A percentile compares a stretch with the other conserved stretches of the same genome.
phyloP scores from a whole-genome alignment of 2,797 vertebrate species.

The Microchirus variegatus region DNA sequence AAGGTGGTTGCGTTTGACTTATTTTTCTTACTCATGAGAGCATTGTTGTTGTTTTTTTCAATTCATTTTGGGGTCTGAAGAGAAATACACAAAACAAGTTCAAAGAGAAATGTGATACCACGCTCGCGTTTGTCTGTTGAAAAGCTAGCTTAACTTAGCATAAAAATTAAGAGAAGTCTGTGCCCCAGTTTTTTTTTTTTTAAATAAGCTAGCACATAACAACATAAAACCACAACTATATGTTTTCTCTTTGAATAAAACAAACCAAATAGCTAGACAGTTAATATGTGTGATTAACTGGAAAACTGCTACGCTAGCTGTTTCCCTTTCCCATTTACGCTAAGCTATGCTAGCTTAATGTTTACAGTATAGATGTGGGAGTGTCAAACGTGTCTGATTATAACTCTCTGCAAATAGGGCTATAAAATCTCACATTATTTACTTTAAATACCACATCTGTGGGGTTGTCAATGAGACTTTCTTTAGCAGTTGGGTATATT shows the following conservation, averaged over 20 bases:
- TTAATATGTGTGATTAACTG: too few species aligned
- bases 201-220: too few species aligned
- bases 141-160: background rate
- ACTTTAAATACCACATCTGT: constrained; percentile 18
- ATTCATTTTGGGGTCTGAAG: background rate
- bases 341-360: background rate
- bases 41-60: background rate
- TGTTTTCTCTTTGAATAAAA: too few species aligned
- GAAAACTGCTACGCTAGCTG: background rate
- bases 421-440: constrained; percentile 4
- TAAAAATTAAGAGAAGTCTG: background rate
- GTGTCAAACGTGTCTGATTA: too few species aligned
- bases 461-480: constrained; percentile 26
- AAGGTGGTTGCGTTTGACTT: background rate
- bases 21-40: background rate
- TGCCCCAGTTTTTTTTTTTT: background rate
- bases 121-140: background rate
- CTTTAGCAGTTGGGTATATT: constrained; percentile 18
- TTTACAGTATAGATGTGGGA: background rate
- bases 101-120: background rate
- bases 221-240: too few species aligned
- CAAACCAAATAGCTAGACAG: too few species aligned
- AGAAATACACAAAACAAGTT: too few species aligned
- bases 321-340: background rate
- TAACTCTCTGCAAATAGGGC: background rate